Base-by-base conservation (phyloP, 2,113 vertebrate species). In the Rhynchomys soricoides region DNA sequence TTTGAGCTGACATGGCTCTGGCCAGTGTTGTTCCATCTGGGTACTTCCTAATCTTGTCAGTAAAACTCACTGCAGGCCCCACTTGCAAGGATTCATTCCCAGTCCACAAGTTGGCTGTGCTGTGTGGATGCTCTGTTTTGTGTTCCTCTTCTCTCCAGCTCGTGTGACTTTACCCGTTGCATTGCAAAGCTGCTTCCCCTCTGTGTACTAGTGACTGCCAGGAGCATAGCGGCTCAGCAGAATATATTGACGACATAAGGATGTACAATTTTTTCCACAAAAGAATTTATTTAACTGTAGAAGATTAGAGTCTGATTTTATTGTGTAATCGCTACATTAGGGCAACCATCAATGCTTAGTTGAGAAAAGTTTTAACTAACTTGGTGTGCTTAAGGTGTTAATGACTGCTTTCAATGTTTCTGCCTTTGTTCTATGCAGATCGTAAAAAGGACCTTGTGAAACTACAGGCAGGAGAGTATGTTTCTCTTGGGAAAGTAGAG, bases 371-470 rank as follows among this genome's bases (percentile, higher is more conserved):
- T 85, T 86, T 68, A 34, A 68, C 45, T 82, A 55, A 89, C 43
- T 66, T 45, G 77, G 31, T 57, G 40, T 89, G 45, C 70, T 91
- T 59, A 92, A 66, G 48, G 8, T 94, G 13, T 90, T 87, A 62
- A 22, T 4, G 93, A 22, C 37, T 83, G 5, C 90, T 40, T 40
- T 68, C 64, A 48, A 0, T 59, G n/a, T 92, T 26, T 26, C 16
- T n/a, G 31, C 1, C 11, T 87, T 91, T 91, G 81, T 86, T 95
- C 88, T 86, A 24, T 86, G 31, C 89, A 99, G 99, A 99, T 98
- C 99, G 99, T 96, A 99, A 99, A 97, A 99, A 99, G 97, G 99
- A 99, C 97, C 98, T 99, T 97, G 99, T 99, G 91, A 99, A 99
- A 94, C 99, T 99, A 37, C 99, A 99, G 97, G 99, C 99, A 1